phyloP scores from a whole-genome alignment of 1,140 invertebrate species.

The Caenorhabditis briggsae region DNA sequence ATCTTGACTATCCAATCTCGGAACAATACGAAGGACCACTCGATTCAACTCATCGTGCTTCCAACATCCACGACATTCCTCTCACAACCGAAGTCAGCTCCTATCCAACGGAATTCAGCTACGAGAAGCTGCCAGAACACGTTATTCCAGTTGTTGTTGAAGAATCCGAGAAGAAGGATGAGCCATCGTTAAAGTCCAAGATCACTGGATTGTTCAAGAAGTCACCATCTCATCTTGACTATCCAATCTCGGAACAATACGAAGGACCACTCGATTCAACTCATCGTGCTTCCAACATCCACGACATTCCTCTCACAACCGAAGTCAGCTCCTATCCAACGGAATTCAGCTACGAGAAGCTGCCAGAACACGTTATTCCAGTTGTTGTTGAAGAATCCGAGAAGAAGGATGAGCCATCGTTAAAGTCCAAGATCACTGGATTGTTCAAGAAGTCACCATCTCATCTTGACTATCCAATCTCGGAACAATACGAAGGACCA shows the following conservation, averaged over 20 bases:
- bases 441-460: not conserved
- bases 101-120: constrained; percentile 12
- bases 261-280: constrained; percentile 15
- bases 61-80: not conserved
- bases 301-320: not conserved
- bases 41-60: not conserved
- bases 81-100: not conserved
- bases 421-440: no score
- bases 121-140: not conserved
- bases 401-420: not conserved
- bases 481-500: constrained; percentile 12
- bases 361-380: not conserved
- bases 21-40: constrained; percentile 19
- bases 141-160: constrained; percentile 2
- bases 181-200: not conserved
- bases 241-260: constrained; percentile 14
- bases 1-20: constrained; percentile 16
- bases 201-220: constrained; percentile 1
- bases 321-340: constrained; percentile 8
- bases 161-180: constrained; percentile 2
- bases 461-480: constrained; percentile 12
- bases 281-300: not conserved
- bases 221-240: constrained; percentile 13
- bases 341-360: constrained; percentile 6
- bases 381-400: not conserved